Conservation (phyloP, 2,888 invertebrate genomes). For the Pinctada fucata region DNA sequence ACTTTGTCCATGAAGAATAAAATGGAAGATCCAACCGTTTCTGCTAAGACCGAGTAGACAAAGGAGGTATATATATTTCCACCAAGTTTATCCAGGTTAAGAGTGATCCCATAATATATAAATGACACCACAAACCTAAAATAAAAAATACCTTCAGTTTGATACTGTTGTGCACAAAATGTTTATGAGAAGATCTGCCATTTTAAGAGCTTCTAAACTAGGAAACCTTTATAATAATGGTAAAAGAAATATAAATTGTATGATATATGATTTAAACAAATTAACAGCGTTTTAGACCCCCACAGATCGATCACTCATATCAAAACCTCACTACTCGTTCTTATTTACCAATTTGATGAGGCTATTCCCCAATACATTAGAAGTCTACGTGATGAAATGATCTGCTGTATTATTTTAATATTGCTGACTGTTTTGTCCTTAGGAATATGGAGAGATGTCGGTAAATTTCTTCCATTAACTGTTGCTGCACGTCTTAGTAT, state of each 20-base stretch:
- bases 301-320: too few species aligned
- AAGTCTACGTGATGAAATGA: background rate
- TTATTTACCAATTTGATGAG: too few species aligned
- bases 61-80: constrained; percentile 19
- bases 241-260: too few species aligned
- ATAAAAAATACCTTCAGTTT: too few species aligned
- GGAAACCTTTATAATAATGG: too few species aligned
- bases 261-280: too few species aligned
- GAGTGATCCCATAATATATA: constrained; percentile 30
- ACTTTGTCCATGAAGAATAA: constrained; percentile 24
- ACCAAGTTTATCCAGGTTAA: constrained; percentile 26
- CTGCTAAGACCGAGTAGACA: constrained; percentile 4
- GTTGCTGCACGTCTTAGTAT: constrained; percentile 6
- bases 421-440: background rate
- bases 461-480: constrained; percentile 1
- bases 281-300: too few species aligned
- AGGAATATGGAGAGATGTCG: background rate
- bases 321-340: too few species aligned
- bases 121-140: constrained; percentile 22
- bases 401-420: background rate
- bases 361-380: background rate
- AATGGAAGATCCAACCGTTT: constrained; percentile 13
- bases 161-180: too few species aligned
- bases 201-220: too few species aligned
- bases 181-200: too few species aligned